Evolutionary conservation across 2,888 invertebrate species (phyloP).

Genomic region (Apamea epomidion): DNA sequence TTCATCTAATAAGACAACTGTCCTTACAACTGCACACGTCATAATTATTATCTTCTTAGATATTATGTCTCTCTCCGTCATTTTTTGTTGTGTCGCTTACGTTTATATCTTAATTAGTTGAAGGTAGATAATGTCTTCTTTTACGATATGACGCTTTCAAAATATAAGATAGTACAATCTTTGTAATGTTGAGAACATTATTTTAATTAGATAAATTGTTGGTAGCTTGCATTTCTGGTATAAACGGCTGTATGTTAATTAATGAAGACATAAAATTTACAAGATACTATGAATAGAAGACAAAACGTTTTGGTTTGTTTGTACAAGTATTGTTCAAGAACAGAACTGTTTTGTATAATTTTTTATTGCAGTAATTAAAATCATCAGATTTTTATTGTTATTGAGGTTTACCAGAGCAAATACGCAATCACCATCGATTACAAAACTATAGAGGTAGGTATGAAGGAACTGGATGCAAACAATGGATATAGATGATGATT

Average conservation of each 20-base stretch:
- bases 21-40: neutral
- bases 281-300: constrained; percentile 5
- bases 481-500: neutral
- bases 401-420: constrained; percentile 40
- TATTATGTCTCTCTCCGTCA: constrained; percentile 5
- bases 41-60: neutral
- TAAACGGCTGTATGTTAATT: constrained; percentile 11
- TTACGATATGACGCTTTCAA: constrained; percentile 48
- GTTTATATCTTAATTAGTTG: constrained; percentile 47
- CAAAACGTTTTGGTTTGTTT: constrained; percentile 24
- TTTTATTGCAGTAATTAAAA: constrained; percentile 52
- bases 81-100: constrained; percentile 9
- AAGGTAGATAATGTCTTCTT: constrained; percentile 39
- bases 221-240: constrained; percentile 7
- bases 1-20: constrained; percentile 13
- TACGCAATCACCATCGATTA: constrained; percentile 8
- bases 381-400: neutral
- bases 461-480: neutral
- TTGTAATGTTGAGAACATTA: constrained; percentile 37
- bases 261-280: constrained; percentile 5
- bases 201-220: constrained; percentile 44
- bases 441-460: constrained; percentile 12
- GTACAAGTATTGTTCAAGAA: constrained; percentile 36
- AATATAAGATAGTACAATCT: constrained; percentile 50
- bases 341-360: constrained; percentile 31